Evolutionary conservation across 53 echinoderm and acorn worm species (phyloP).

Genomic region (Antedon mediterranea): DNA sequence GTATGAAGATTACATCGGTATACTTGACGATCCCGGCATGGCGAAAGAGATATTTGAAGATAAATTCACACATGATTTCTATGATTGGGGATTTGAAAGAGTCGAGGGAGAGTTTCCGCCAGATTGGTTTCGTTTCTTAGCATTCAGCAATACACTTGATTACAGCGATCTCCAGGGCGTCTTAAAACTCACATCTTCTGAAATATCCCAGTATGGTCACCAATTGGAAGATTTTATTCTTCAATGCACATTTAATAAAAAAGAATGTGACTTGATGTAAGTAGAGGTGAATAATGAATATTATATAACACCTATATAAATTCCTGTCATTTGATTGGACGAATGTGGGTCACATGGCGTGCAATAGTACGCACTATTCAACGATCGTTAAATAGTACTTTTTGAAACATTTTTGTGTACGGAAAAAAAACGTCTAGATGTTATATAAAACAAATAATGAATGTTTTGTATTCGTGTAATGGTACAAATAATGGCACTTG

Average conservation of each 20-base stretch:
- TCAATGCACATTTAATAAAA: slow-evolving; percentile 6
- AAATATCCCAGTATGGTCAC: neutral
- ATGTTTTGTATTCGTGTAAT: too few species aligned
- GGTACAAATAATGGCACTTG: too few species aligned
- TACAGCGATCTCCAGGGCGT: neutral
- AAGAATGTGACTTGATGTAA: neutral
- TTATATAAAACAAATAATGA: too few species aligned
- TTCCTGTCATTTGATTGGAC: too few species aligned
- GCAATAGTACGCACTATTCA: too few species aligned
- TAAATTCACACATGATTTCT: neutral
- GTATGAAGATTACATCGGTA: neutral
- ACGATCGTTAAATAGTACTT: too few species aligned
- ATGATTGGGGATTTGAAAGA: neutral
- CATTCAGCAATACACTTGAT: slow-evolving; percentile 1
- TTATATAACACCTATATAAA: too few species aligned
- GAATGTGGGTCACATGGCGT: too few species aligned
- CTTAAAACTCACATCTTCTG: neutral
- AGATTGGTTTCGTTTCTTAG: slow-evolving; percentile 6
- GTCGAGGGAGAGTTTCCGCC: neutral
- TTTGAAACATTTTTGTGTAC: too few species aligned
- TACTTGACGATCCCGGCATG: neutral
- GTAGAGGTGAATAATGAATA: neutral
- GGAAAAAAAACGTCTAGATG: too few species aligned
- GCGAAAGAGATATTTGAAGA: neutral
- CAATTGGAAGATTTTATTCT: neutral